These are phyloP conservation scores for Neomorphus geoffroyi DNA, from an alignment of 2,797 vertebrate species.

Conservation along the genomic window DNA sequence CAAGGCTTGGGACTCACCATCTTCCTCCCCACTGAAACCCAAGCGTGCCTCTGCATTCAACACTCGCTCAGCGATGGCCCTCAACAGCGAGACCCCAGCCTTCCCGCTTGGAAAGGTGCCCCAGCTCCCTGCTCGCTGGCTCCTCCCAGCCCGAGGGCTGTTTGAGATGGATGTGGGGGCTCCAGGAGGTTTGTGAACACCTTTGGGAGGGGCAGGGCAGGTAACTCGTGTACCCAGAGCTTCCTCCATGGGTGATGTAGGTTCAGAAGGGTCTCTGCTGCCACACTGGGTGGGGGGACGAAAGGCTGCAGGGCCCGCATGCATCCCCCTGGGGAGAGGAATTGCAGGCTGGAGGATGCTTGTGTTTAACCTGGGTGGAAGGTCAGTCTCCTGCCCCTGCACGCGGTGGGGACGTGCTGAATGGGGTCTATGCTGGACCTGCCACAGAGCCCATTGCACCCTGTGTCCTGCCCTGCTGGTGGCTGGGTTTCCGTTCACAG, in stretches of 20 bases:
- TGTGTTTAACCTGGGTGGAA: not conserved
- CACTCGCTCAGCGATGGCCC: too few species aligned
- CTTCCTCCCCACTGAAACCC: not conserved
- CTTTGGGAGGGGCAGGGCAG: too few species aligned
- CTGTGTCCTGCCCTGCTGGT: not conserved
- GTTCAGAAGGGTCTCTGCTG: not conserved
- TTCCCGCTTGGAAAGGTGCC: not conserved
- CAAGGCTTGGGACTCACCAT: fast-evolving
- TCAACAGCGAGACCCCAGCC: too few species aligned
- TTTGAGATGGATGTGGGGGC: too few species aligned
- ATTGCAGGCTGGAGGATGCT: not conserved
- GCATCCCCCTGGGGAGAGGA: not conserved
- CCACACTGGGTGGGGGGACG: not conserved
- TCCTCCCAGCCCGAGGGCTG: too few species aligned
- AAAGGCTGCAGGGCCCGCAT: not conserved
- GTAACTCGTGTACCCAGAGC: not conserved
- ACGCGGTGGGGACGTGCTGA: not conserved
- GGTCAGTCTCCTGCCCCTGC: not conserved
- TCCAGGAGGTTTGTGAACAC: too few species aligned
- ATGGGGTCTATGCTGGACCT: too few species aligned
- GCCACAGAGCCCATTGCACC: not conserved
- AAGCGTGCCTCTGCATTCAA: too few species aligned
- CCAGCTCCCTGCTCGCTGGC: too few species aligned
- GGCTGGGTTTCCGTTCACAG: not conserved
- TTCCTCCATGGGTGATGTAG: not conserved